Base-by-base conservation (phyloP, 1,140 invertebrate species). In the Brachionus rubens region DNA sequence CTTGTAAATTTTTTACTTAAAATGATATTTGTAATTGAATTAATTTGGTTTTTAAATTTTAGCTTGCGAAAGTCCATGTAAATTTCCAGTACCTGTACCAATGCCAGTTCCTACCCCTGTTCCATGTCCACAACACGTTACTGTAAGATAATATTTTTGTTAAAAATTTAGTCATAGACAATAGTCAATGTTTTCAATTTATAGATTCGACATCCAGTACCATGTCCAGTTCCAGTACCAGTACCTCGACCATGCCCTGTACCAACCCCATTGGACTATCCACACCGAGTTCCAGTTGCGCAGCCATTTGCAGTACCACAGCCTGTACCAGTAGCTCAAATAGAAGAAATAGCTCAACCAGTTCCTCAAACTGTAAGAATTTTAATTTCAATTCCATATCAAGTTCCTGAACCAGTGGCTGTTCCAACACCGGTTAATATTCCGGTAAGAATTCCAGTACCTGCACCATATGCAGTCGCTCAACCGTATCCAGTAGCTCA, bases 281-380 rank as follows among this genome's bases (percentile, higher is more conserved):
- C 33, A 5, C 54, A 59, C 9, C 33, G 54, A 16, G 59, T 65
- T 10, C 41, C 24, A 24, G 24, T 43, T 9, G 1, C 10, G 43
- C 24, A 19, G 24, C 59, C 59, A 43, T 41, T 41, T 26, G 36
- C 40, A 3, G 26, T 59, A 14, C 28, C 54, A 21, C 28, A 59
- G 4, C 59, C 59, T 24, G 16, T 16, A 21, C 59, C 33, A 14
- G 54, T 59, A 19, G 28, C 54, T 4, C 10, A 59, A 16, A 26
- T 30, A 33, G 26, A 19, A 33, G 14, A 33, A 36, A 36, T 59
- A 16, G 28, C 54, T 19, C 54, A 59, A 36, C n/a, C 36, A 40
- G 54, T 59, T 14, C 54, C 54, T 19, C 14, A 59, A 33, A 36
- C 30, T 14, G 59, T 65, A 43, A 41, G 40, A 43, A 43, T 65